phyloP scores from a whole-genome alignment of 2,888 invertebrate genomes.

The Terebella lapidaria region DNA sequence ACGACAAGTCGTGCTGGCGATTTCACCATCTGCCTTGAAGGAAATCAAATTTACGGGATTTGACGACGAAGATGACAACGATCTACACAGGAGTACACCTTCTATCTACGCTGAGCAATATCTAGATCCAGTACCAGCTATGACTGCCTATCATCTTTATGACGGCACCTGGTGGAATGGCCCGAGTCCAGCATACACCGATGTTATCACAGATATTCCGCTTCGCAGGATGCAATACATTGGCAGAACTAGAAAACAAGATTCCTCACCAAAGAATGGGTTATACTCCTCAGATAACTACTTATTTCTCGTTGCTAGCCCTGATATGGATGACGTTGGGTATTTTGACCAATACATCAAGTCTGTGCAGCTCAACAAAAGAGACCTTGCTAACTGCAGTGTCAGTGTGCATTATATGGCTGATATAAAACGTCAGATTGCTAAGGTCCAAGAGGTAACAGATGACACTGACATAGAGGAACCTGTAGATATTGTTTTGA shows the following conservation, averaged over 20 bases:
- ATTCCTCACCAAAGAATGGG: neutral
- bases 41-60: conserved; percentile 8
- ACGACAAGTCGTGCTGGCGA: conserved; percentile 16
- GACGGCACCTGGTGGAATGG: conserved; percentile 7
- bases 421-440: neutral
- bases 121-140: conserved; percentile 12
- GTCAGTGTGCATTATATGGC: neutral
- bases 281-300: neutral
- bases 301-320: conserved; percentile 1
- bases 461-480: neutral
- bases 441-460: neutral
- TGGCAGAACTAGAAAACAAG: neutral
- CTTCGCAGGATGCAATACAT: conserved; percentile 1
- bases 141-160: conserved; percentile 14
- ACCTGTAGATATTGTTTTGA: neutral
- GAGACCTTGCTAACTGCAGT: neutral
- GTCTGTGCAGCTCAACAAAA: too few relatives aligned
- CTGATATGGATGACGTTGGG: neutral
- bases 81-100: too few relatives aligned
- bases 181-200: neutral
- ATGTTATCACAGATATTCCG: conserved; percentile 10
- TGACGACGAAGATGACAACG: neutral
- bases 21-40: conserved; percentile 13
- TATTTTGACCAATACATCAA: neutral
- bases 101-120: neutral